A percentile compares a stretch with the other conserved stretches of the same genome.
Conservation (phyloP, 1,140 invertebrate genomes). For the Habropoda laboriosa region DNA sequence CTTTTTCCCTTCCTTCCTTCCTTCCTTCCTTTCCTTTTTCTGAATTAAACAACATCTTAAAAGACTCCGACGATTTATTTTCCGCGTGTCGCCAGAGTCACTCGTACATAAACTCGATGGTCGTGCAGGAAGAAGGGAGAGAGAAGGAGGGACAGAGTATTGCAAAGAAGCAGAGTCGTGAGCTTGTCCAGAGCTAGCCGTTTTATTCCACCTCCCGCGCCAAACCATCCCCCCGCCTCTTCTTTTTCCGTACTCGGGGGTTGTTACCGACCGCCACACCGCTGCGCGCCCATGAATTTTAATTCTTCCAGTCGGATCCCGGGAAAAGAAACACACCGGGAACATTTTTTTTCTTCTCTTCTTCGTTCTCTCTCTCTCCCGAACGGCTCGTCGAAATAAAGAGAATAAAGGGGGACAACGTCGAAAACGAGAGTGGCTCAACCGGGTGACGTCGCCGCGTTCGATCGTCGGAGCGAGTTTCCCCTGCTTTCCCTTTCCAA, state of each 20-base stretch:
- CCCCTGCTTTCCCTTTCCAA: neutral
- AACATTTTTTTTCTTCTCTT: constrained; percentile 12
- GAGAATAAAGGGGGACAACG: neutral
- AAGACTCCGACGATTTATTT: constrained; percentile 5
- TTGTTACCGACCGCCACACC: constrained; percentile 40
- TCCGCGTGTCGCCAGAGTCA: neutral
- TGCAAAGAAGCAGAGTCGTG: neutral
- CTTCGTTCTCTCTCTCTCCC: neutral
- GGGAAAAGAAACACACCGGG: constrained; percentile 36
- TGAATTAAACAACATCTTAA: neutral
- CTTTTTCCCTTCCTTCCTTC: neutral
- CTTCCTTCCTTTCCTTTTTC: neutral
- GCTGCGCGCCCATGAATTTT: constrained; percentile 49
- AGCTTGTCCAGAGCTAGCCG: constrained; percentile 3
- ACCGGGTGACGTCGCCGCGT: neutral
- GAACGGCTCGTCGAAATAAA: neutral
- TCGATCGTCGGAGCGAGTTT: constrained; percentile 1
- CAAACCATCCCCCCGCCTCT: neutral
- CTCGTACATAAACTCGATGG: neutral
- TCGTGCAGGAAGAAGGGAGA: no score
- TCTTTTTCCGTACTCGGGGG: neutral
- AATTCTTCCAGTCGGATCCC: constrained; percentile 37
- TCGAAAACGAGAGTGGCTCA: constrained; percentile 35
- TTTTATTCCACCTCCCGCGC: constrained; percentile 6
- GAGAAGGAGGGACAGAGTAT: neutral